These are phyloP conservation scores for Channa striata DNA, from an alignment of 2,797 vertebrate species.

Conservation along the genomic window DNA sequence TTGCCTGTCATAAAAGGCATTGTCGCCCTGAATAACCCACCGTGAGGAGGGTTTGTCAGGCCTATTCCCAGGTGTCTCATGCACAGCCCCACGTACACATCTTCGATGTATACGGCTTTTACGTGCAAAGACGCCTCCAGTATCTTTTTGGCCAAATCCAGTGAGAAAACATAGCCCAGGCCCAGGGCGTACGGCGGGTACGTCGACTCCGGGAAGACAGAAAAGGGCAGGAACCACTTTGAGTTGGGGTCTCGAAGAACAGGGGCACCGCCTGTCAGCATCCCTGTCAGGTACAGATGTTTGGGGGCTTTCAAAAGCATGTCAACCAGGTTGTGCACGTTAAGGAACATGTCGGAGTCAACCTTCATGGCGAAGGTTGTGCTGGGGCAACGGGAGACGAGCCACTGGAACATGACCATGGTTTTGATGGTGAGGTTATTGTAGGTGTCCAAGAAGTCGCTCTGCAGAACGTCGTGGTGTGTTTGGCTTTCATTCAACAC, in stretches of 20 bases:
- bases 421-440: conserved; percentile 82
- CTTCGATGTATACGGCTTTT: conserved; percentile 78
- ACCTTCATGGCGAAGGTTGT: conserved; percentile 76
- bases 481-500: conserved; percentile 57
- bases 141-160: conserved; percentile 61
- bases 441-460: conserved; percentile 80
- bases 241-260: conserved; percentile 44
- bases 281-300: conserved; percentile 60
- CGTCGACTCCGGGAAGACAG: conserved; percentile 48
- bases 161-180: conserved; percentile 79
- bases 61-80: conserved; percentile 58
- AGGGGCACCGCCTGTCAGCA: background rate
- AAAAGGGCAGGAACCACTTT: conserved; percentile 69
- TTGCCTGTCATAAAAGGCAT: rapidly evolving
- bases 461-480: conserved; percentile 75
- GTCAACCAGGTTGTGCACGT: conserved; percentile 54
- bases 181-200: conserved; percentile 77
- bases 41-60: conserved; percentile 23
- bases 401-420: conserved; percentile 79
- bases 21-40: background rate
- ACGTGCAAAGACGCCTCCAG: conserved; percentile 49
- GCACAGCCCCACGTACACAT: conserved; percentile 80
- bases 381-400: conserved; percentile 62
- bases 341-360: conserved; percentile 82
- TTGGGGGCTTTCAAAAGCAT: conserved; percentile 32